A percentile compares a stretch with the other conserved stretches of the same genome.
Evolutionary conservation across 1,140 invertebrate species (phyloP).

Genomic region (Pseudomyrmex concolor): DNA sequence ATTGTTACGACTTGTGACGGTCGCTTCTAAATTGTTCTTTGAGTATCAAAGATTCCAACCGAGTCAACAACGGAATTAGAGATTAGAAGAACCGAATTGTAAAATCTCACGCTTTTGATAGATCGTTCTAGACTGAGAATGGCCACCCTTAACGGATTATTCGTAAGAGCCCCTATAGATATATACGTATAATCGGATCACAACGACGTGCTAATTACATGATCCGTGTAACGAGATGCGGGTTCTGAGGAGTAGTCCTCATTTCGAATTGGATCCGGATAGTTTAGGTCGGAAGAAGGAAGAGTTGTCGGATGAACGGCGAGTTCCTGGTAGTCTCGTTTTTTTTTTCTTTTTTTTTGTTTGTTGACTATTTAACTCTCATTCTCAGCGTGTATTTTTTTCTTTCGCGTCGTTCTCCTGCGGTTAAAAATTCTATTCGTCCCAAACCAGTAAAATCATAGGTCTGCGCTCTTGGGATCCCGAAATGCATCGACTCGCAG

Average conservation of each 20-base stretch:
- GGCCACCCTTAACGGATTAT: slow-evolving; percentile 53
- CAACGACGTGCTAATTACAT: slow-evolving; percentile 84
- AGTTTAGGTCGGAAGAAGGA: slow-evolving; percentile 60
- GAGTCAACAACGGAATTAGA: not conserved
- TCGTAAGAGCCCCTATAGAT: slow-evolving; percentile 75
- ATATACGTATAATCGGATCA: slow-evolving; percentile 62
- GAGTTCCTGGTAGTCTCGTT: slow-evolving; percentile 73
- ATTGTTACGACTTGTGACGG: too few relatives aligned
- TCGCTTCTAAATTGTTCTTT: too few relatives aligned
- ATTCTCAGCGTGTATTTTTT: slow-evolving; percentile 65
- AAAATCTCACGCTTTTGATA: slow-evolving; percentile 29
- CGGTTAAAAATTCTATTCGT: slow-evolving; percentile 61
- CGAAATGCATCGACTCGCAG: slow-evolving; percentile 45
- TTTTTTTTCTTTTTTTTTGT: not conserved
- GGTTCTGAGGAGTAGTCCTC: slow-evolving; percentile 74
- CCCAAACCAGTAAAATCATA: slow-evolving; percentile 74
- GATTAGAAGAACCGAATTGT: not conserved
- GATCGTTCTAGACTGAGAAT: slow-evolving; percentile 25
- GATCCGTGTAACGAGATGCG: slow-evolving; percentile 83
- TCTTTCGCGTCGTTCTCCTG: not conserved
- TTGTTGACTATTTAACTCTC: slow-evolving; percentile 50
- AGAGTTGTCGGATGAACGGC: slow-evolving; percentile 65
- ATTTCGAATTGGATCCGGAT: slow-evolving; percentile 66
- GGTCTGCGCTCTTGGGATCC: slow-evolving; percentile 59
- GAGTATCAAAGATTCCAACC: not conserved